Conservation (phyloP, 2,113 vertebrate species). For the Hydrochoerus hydrochaeris region DNA sequence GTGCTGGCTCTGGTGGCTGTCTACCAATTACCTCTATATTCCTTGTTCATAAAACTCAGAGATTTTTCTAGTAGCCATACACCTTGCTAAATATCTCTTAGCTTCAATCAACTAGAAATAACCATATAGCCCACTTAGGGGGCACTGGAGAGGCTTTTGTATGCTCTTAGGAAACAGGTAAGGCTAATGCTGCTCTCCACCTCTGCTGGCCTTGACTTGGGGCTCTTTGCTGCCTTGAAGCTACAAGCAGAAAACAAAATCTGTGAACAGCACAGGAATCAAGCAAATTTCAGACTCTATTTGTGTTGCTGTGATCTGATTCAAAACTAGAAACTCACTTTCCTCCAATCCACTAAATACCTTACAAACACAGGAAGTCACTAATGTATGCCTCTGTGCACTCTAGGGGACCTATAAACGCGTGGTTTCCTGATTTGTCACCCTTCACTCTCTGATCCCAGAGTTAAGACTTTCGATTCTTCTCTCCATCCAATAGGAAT, state of each 20-base stretch:
- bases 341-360: not conserved
- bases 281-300: not conserved
- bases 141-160: not conserved
- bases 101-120: not conserved
- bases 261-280: fast-evolving
- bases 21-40: not conserved
- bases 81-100: not conserved
- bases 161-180: not conserved
- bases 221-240: not conserved
- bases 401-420: fast-evolving
- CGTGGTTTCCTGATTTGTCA: not conserved
- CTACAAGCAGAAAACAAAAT: not conserved
- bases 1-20: fast-evolving
- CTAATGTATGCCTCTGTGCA: not conserved
- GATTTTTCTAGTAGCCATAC: not conserved
- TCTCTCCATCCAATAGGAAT: not conserved
- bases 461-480: not conserved
- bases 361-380: not conserved
- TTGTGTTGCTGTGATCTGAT: fast-evolving
- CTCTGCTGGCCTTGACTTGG: not conserved
- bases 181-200: fast-evolving
- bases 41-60: not conserved
- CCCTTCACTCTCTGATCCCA: not conserved
- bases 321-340: not conserved
- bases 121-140: not conserved